Percentiles rank a stretch among this genome's conserved stretches.
Conservation (phyloP, 2,888 invertebrate species). For the Diloba caeruleocephala region DNA sequence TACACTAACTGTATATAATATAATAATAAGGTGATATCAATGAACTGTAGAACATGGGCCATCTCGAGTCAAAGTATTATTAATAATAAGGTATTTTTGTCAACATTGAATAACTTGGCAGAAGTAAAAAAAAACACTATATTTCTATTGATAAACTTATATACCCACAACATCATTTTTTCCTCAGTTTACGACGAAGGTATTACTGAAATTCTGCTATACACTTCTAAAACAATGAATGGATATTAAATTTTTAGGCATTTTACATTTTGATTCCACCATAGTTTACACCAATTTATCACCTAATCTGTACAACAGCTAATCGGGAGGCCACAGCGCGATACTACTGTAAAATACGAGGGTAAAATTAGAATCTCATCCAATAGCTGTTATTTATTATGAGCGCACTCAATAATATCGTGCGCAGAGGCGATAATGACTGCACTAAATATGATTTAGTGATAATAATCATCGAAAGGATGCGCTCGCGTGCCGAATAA, state of each 20-base stretch:
- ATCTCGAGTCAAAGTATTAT: too few relatives aligned
- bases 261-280: slow-evolving; percentile 5
- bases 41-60: too few relatives aligned
- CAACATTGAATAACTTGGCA: too few relatives aligned
- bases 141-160: too few relatives aligned
- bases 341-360: slow-evolving; percentile 59
- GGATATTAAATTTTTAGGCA: neutral
- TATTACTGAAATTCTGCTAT: too few relatives aligned
- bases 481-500: slow-evolving; percentile 59
- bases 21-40: too few relatives aligned
- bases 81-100: too few relatives aligned
- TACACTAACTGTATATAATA: too few relatives aligned
- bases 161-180: too few relatives aligned
- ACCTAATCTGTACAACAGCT: slow-evolving; percentile 56
- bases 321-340: slow-evolving; percentile 55
- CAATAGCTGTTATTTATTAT: slow-evolving; percentile 71
- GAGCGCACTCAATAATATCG: slow-evolving; percentile 63
- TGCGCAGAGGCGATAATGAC: slow-evolving; percentile 73
- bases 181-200: too few relatives aligned
- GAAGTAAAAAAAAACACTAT: too few relatives aligned
- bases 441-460: slow-evolving; percentile 80
- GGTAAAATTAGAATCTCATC: slow-evolving; percentile 70
- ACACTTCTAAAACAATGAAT: too few relatives aligned
- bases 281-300: slow-evolving; percentile 42
- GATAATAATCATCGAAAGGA: slow-evolving; percentile 69